Conservation (phyloP, 2,113 vertebrate species). For the Prinia subflava region DNA sequence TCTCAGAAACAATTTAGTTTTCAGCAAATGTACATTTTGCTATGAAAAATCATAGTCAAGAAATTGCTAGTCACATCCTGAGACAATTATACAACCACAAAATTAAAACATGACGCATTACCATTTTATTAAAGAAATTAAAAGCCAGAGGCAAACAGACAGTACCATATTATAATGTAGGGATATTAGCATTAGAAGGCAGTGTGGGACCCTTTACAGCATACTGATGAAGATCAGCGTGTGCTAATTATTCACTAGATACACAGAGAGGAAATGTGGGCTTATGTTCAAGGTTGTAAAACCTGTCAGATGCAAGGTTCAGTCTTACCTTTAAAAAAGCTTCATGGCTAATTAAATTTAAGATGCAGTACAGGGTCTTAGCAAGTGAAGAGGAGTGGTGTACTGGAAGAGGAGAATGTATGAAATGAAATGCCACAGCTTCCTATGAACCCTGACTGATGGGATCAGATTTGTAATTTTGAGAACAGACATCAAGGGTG, state of each 20-base stretch:
- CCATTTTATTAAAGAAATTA: constrained; percentile 19
- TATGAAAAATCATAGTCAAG: not conserved
- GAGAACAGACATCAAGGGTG: not conserved
- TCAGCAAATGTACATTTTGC: not conserved
- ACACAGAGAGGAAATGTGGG: not conserved
- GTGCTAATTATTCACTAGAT: not conserved
- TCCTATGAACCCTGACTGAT: not conserved
- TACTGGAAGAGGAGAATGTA: not conserved
- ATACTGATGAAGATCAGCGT: not conserved
- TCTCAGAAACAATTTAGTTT: not conserved
- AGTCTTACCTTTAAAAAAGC: not conserved
- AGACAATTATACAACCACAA: not conserved
- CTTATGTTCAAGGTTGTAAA: not conserved
- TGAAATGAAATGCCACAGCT: not conserved
- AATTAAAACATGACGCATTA: not conserved
- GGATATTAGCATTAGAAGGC: not conserved
- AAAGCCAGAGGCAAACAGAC: constrained; percentile 18
- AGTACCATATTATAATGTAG: not conserved
- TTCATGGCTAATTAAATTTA: constrained; percentile 3
- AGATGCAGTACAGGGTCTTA: not conserved
- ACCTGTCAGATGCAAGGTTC: not conserved
- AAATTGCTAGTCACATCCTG: not conserved
- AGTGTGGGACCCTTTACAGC: not conserved
- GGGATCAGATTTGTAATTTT: not conserved
- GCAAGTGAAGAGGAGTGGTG: not conserved